Evolutionary conservation across 2,797 vertebrate genomes (phyloP).

Genomic region (Kryptolebias ocellatus): DNA sequence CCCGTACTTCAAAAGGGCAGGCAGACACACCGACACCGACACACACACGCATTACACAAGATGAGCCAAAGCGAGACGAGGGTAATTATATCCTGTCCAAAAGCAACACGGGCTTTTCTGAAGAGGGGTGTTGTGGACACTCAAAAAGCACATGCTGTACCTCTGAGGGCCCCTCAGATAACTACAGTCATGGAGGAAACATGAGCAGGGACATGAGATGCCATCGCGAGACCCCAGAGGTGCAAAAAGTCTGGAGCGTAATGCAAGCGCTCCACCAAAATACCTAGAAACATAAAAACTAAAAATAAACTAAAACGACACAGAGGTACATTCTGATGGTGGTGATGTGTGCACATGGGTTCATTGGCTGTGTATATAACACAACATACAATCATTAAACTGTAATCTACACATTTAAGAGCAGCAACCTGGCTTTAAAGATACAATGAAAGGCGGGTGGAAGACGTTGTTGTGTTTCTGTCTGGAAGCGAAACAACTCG

Average conservation of each 20-base stretch:
- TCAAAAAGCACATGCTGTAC: slow-evolving; percentile 74
- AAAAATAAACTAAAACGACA: background rate
- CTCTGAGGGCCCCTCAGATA: slow-evolving; percentile 74
- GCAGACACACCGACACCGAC: slow-evolving; percentile 42
- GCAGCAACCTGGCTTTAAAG: too few species aligned
- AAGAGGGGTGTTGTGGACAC: slow-evolving; percentile 62
- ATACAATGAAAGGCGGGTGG: too few species aligned
- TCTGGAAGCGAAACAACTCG: too few species aligned
- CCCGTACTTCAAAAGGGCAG: slow-evolving; percentile 45
- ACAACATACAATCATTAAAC: too few species aligned
- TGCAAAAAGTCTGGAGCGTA: slow-evolving; percentile 67
- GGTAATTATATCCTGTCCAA: slow-evolving; percentile 52
- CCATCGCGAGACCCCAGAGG: slow-evolving; percentile 59
- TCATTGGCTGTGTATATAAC: background rate
- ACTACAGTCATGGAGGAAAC: slow-evolving; percentile 78
- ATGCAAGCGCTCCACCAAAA: slow-evolving; percentile 47
- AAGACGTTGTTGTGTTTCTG: too few species aligned
- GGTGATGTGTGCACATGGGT: background rate
- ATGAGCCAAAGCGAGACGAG: slow-evolving; percentile 34
- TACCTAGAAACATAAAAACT: slow-evolving; percentile 23
- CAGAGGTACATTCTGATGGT: background rate
- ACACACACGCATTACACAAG: slow-evolving; percentile 4
- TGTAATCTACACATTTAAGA: too few species aligned
- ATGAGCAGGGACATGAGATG: slow-evolving; percentile 74
- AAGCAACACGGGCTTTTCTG: slow-evolving; percentile 56